Evolutionary conservation across 2,888 invertebrate genomes (phyloP), one percentile per base, ranked within the genome.

Genomic region (Odontocolon sp.): DNA sequence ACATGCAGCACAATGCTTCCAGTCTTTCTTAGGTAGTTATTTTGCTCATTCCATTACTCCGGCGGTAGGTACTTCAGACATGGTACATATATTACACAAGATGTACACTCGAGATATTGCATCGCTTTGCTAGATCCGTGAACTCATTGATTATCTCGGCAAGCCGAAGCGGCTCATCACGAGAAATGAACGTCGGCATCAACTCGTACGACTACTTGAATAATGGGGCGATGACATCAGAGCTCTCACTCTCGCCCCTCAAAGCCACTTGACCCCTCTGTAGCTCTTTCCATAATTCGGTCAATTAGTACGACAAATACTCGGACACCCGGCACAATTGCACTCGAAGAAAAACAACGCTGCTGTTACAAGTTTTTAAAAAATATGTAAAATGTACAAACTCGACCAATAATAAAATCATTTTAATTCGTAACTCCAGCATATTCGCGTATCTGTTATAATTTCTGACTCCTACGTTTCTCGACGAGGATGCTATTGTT

Each of bases 211-310:
- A 72, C 77, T 66, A 66, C 72, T 63, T 61, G 72, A 73, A 77
- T 73, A 77, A 82, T 80, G 73, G 72, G 75, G 73, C 80, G 86
- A 83, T 86, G 86, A 86, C 86, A 86, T 86, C 86, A 86, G 79
- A 75, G 81, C 71, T 66, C 56, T 66, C 54, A 31, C 68, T 36
- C 64, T 64, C 59, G 56, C 67, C 56, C 68, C 66, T 80, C 82
- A 64, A 63, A 56, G 75, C 68, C 85, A 86, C 83, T 87, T 86
- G 83, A 86, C 86, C 85, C 82, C 78, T 42, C 69, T 77, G 50
- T 40, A 52, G 64, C 84, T 80, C 83, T 86, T 86, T 86, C 84
- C 86, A 84, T 86, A 86, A 85, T 85, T 82, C 82, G 83, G 83
- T 83, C 86, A 86, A 87, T 86, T 86, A 72, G 56, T 38, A 6